Evolutionary conservation across 2,797 vertebrate species (phyloP), one percentile per base, ranked within the genome.

Genomic region (Vespertilio murinus): DNA sequence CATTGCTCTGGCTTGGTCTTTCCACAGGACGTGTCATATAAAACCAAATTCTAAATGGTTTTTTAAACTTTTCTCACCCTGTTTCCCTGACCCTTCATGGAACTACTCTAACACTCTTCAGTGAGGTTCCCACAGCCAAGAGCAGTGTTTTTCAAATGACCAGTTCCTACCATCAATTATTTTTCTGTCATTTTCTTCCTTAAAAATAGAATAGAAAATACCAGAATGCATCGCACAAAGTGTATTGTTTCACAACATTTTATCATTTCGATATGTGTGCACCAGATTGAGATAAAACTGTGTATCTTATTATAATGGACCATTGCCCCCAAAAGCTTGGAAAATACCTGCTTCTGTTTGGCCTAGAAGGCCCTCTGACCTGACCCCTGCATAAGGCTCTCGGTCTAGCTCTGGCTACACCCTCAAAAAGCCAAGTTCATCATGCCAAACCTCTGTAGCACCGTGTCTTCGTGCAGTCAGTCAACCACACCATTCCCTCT

Each of bases 161-260:
- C 69, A 93, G 35, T 61, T 92, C 65, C 45, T 71, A 82, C 17
- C 30, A 89, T 86, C 75, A 83, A 90, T 73, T 54, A 54, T 54
- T 54, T 23, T 54, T 52, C 16, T n/a, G 70, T 71, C 38, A 69
- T 33, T 42, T 49, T 33, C 65, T 42, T 59, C 49, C 12, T 85
- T 73, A 61, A 91, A 95, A 88, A 90, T 22, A 52, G 12, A 88
- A 77, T 17, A 91, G 35, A 90, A 97, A 94, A 69, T 77, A 67
- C 1, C 14, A 92, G 45, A 90, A 30, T 61, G 3, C 3, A 92
- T 78, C 67, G 91, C 42, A 84, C 70, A 92, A 91, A 79, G 17
- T 9, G 42, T 67, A 90, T 70, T 88, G 69, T 65, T 88, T 74
- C 80, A 35, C 74, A 73, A 35, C 47, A 88, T 78, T 90, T 91